Base-by-base conservation (phyloP, 1,140 invertebrate genomes). In the Drosophila aff. region DNA sequence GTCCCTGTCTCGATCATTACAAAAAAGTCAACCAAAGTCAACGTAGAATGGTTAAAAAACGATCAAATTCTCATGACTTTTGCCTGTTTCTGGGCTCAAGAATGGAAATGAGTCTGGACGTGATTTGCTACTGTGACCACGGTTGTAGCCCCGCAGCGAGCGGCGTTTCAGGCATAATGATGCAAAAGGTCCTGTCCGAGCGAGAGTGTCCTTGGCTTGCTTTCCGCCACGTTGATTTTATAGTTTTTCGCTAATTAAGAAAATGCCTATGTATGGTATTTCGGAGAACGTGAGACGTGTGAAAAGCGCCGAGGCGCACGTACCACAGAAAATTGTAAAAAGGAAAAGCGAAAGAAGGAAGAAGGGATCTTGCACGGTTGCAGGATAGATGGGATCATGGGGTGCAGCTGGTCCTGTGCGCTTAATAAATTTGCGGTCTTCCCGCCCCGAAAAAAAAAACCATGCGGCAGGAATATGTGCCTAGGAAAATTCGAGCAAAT, bases 341-440 rank as follows among this genome's bases (percentile, higher is more conserved):
- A 52, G 38, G 41, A 59, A 67, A 41, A 43, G 9, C 41, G 41
- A 43, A 18, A 50, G 50, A 57, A 58, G 50, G 49, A 66, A 67
- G 33, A 66, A 67, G 33, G 26, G 55, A 76, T 59, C 53, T 28
- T 58, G 43, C 40, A 50, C 63, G 49, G 49, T 53, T 53, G 28
- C 50, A 33, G 57, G 67, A 62, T 73, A 26, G 55, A 16, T 10
- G 58, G 68, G 47, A 67, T 67, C 72, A 53, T 21, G 28, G 26
- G 33, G 33, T 46, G 62, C 75, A 79, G 83, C 83, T 86, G 79
- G 73, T 53, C 38, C 50, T 57, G 31, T 43, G 60, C 44, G 63
- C 57, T 81, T 81, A 78, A 90, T 85, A 90, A 85, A 90, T 90
- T 90, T 90, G 85, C 85, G 85, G 85, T 90, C 85, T 90, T 90